Evolutionary conservation across 2,797 vertebrate species (phyloP).

Genomic region (Pogoniulus pusillus): DNA sequence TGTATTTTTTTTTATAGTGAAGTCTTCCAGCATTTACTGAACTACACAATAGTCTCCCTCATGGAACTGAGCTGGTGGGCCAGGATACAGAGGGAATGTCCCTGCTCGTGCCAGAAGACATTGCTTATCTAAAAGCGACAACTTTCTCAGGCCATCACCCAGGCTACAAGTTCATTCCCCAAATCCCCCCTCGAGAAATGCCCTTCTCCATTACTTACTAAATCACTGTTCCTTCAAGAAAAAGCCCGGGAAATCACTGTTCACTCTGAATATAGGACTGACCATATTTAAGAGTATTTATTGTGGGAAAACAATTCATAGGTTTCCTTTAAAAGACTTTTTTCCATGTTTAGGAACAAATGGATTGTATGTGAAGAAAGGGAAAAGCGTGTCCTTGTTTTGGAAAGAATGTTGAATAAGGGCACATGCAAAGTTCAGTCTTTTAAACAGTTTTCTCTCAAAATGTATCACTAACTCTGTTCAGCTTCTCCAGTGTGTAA

Average conservation of each 20-base stretch:
- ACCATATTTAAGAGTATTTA: conserved; percentile 45
- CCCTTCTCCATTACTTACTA: not conserved
- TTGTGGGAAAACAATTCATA: conserved; percentile 67
- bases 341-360: conserved; percentile 64
- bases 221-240: not conserved
- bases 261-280: conserved; percentile 5
- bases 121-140: not conserved
- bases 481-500: conserved; percentile 45
- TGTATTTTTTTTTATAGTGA: not conserved
- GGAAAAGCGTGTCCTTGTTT: conserved; percentile 2
- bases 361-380: conserved; percentile 5
- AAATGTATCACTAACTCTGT: conserved; percentile 41
- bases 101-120: not conserved
- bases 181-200: not conserved
- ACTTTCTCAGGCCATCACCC: not conserved
- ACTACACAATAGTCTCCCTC: not conserved
- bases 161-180: not conserved
- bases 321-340: conserved; percentile 65
- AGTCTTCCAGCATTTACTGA: not conserved
- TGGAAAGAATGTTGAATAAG: conserved; percentile 51
- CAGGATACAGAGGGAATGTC: not conserved
- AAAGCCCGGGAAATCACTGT: conserved; percentile 5
- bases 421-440: conserved; percentile 53
- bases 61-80: not conserved
- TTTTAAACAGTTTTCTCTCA: conserved; percentile 34